Base-by-base conservation (phyloP, 2,888 invertebrate species). In the Portevinia maculata region DNA sequence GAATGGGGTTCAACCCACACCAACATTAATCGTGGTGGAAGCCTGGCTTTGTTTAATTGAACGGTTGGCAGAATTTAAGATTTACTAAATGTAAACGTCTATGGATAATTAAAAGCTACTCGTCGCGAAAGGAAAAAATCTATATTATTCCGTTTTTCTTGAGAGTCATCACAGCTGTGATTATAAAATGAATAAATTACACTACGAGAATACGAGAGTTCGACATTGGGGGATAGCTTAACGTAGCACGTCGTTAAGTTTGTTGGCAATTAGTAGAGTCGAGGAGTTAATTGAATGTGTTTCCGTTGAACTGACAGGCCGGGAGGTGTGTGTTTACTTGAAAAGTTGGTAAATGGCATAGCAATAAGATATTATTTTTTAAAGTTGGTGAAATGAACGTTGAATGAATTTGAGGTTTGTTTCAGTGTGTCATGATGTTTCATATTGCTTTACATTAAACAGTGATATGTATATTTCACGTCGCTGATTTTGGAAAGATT, bases 21-120 rank as follows among this genome's bases (percentile, higher is more conserved):
- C 24, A 24, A 24, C 24, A n/a, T n/a, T n/a, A n/a, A n/a, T n/a
- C n/a, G n/a, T n/a, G n/a, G 24, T 2, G 24, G 5, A 24, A 24
- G 24, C 3, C 24, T 2, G 24, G 24, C 24, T 24, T 44, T 67
- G 50, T 69, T 76, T 62, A 62, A 69, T 76, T 76, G 67, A 48
- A 59, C 21, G 73, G 55, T 48, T 64, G 65, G 8, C 41, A 59
- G 55, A 41, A 74, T 64, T 55, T 70, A 48, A 44, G 44, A 19
- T 44, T 53, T 17, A 8, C 13, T 32, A 62, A 46, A 44, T 46
- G 53, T 37, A 21, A 2, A 28, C 28, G 39, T 52, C 39, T 52
- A 69, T 48, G 21, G 55, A 76, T 76, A 76, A 76, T 76, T 76
- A 76, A 69, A 76, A 69, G 67, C 62, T 62, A 55, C 41, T 37